Conservation (phyloP, 2,888 invertebrate species). For the Therioaphis trifolii region DNA sequence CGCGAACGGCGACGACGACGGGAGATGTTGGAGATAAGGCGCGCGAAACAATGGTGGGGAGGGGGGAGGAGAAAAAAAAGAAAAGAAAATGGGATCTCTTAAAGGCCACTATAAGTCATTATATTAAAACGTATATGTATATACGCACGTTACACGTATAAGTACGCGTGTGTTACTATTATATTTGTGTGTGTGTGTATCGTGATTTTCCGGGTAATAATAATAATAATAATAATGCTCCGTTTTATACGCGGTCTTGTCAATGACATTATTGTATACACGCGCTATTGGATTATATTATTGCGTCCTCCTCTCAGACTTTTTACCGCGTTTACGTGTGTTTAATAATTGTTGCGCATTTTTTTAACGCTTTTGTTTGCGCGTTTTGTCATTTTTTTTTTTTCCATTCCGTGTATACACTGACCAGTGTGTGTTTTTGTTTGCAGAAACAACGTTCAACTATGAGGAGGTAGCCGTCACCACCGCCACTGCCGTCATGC, state of each 20-base stretch:
- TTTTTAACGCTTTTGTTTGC: too few species aligned
- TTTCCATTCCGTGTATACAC: too few species aligned
- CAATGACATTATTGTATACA: too few species aligned
- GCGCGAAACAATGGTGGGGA: conserved; percentile 35
- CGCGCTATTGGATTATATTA: too few species aligned
- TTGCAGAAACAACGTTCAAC: conserved; percentile 47
- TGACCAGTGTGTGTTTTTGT: too few species aligned
- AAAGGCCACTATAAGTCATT: conserved; percentile 26
- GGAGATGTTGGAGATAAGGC: conserved; percentile 46
- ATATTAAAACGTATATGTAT: background rate
- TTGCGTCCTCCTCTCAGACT: too few species aligned
- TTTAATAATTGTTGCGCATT: too few species aligned
- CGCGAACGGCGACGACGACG: background rate
- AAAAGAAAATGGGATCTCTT: conserved; percentile 16
- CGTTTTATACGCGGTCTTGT: background rate
- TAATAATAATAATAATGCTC: too few species aligned
- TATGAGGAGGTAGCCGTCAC: conserved; percentile 57
- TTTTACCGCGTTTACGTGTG: background rate
- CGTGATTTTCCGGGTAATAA: background rate
- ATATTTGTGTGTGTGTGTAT: background rate
- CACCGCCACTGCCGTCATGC: conserved; percentile 33
- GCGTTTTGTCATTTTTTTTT: too few species aligned
- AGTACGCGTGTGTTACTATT: background rate
- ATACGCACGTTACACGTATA: background rate
- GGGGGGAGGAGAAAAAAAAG: background rate